A percentile compares a stretch with the other conserved stretches of the same genome.
These are phyloP conservation scores for Drosophila pullipes DNA, from an alignment of 2,888 invertebrate genomes.

Conservation along the genomic window DNA sequence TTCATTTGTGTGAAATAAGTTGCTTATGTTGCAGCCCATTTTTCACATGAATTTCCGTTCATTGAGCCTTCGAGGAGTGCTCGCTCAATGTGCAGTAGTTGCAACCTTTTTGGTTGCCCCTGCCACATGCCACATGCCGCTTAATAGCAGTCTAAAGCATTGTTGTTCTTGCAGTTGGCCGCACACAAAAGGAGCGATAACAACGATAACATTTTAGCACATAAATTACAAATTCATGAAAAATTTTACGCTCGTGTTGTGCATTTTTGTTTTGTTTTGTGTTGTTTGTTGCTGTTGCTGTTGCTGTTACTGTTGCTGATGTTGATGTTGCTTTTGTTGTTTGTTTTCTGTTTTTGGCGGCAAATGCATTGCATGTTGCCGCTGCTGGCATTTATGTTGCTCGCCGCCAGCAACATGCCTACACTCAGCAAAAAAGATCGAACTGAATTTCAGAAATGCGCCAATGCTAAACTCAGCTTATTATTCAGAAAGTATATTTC, in stretches of 20 bases:
- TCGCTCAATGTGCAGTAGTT: slow-evolving; percentile 27
- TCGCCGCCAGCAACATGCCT: slow-evolving; percentile 65
- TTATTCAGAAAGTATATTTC: too few species aligned
- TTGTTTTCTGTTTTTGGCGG: slow-evolving; percentile 77
- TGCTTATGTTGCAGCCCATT: slow-evolving; percentile 24
- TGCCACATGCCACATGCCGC: slow-evolving; percentile 6
- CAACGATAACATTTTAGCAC: slow-evolving; percentile 80
- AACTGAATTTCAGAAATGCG: not conserved
- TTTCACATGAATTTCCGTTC: slow-evolving; percentile 49
- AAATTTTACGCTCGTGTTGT: slow-evolving; percentile 79
- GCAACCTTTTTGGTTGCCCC: slow-evolving; percentile 42
- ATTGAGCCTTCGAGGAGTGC: slow-evolving; percentile 31
- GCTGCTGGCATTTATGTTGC: slow-evolving; percentile 74
- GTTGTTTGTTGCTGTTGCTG: slow-evolving; percentile 31
- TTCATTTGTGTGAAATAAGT: slow-evolving; percentile 36
- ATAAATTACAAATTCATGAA: slow-evolving; percentile 80
- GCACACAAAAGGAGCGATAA: slow-evolving; percentile 75
- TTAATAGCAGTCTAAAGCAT: slow-evolving; percentile 51
- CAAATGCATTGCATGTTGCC: slow-evolving; percentile 76
- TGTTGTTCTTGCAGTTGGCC: slow-evolving; percentile 33
- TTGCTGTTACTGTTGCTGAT: slow-evolving; percentile 27
- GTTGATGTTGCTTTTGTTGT: slow-evolving; percentile 33
- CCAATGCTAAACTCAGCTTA: too few species aligned
- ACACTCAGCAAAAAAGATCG: not conserved
- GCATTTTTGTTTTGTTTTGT: slow-evolving; percentile 43